Percentiles rank a stretch among this genome's conserved stretches.
Evolutionary conservation across 2,113 vertebrate genomes (phyloP).

Genomic region (Hydrochoerus hydrochaeris): DNA sequence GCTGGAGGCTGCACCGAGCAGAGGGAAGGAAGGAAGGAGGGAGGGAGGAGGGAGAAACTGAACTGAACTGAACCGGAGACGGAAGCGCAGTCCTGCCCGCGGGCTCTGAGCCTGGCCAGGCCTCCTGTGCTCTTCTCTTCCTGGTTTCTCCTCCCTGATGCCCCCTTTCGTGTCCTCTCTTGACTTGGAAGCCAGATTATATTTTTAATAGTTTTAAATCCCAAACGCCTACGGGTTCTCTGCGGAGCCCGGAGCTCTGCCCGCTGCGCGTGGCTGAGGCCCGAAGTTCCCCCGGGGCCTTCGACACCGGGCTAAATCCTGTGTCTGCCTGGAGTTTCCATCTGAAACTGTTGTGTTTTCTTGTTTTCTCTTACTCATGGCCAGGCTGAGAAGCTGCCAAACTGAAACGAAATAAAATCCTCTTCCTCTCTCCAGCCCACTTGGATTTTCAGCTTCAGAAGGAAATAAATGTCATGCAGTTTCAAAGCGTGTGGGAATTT

Average conservation of each 20-base stretch:
- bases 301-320: neutral
- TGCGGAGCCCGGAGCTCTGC: neutral
- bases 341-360: neutral
- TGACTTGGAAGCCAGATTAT: slow-evolving; percentile 19
- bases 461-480: neutral
- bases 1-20: neutral
- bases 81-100: neutral
- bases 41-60: too few species aligned
- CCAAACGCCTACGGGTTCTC: neutral
- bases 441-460: neutral
- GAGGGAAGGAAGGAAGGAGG: neutral
- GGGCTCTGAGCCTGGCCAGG: neutral
- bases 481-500: neutral
- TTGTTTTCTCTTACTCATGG: too few species aligned
- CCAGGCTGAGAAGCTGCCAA: neutral
- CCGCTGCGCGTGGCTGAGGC: neutral
- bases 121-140: neutral
- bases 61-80: neutral
- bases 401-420: slow-evolving; percentile 37
- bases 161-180: neutral
- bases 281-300: neutral
- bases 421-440: neutral
- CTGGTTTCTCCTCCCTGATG: neutral
- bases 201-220: slow-evolving; percentile 1
- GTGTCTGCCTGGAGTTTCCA: neutral